phyloP scores from a whole-genome alignment of 2,797 vertebrate species.

The Brachyrhaphis roseni region DNA sequence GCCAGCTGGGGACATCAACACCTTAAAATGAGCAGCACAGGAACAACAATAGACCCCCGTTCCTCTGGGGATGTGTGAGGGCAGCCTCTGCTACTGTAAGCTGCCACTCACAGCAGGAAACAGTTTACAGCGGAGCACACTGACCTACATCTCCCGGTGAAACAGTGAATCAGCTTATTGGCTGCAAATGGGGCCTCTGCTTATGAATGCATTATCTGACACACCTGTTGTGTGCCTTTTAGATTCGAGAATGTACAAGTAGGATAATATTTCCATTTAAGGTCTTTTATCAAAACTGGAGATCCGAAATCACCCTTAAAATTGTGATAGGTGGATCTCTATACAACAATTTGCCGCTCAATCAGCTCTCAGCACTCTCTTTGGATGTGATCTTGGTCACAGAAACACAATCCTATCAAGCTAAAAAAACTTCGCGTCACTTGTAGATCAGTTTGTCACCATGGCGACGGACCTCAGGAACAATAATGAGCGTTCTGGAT shows the following conservation, averaged over 20 bases:
- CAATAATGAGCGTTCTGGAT: not conserved
- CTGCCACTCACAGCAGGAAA: constrained; percentile 40
- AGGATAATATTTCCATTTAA: not conserved
- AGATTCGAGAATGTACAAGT: not conserved
- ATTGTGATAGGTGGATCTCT: not conserved
- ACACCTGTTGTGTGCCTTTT: not conserved
- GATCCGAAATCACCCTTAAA: not conserved
- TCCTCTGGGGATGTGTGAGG: constrained; percentile 26
- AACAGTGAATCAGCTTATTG: constrained; percentile 48
- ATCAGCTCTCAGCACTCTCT: not conserved
- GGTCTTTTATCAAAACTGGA: not conserved
- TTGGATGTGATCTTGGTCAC: not conserved
- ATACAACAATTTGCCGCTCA: not conserved
- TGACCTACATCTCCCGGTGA: constrained; percentile 69
- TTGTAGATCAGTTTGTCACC: not conserved
- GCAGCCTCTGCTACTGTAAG: constrained; percentile 36
- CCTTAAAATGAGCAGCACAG: constrained; percentile 39
- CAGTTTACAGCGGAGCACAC: constrained; percentile 56
- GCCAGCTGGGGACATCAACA: constrained; percentile 63
- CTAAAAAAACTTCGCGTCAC: not conserved
- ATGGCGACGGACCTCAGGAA: not conserved
- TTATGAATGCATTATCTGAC: constrained; percentile 35
- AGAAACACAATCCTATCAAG: not conserved
- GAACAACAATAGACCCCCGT: constrained; percentile 59
- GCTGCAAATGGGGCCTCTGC: constrained; percentile 18